Conservation (phyloP, 2,797 vertebrate genomes). For the Helostoma temminkii region DNA sequence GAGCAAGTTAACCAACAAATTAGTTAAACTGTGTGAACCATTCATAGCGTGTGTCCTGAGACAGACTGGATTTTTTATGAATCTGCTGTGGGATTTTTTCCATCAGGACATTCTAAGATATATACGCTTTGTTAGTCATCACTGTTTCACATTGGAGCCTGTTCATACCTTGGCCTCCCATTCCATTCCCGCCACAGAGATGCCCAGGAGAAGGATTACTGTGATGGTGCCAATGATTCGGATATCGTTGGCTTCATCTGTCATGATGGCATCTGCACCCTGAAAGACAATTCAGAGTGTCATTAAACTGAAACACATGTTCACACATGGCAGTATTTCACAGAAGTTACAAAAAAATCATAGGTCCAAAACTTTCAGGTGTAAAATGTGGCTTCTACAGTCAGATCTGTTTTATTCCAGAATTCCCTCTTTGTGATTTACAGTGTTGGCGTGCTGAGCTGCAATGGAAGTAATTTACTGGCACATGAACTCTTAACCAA, state of each 20-base stretch:
- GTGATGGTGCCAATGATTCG: constrained; percentile 96
- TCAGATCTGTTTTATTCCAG: no score
- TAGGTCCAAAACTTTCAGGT: no score
- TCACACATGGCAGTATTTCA: neutral
- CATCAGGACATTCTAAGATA: neutral
- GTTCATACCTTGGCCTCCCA: constrained; percentile 97
- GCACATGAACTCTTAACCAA: no score
- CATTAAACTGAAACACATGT: neutral
- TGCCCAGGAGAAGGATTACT: constrained; percentile 92
- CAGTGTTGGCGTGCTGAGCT: neutral
- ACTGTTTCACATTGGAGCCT: neutral
- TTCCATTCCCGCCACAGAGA: constrained; percentile 98
- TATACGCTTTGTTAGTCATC: neutral
- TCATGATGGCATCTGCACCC: constrained; percentile 87
- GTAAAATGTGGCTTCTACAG: no score
- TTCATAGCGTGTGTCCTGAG: neutral
- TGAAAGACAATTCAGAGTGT: constrained; percentile 51
- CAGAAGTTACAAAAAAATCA: no score
- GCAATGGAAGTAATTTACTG: neutral
- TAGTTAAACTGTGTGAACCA: neutral
- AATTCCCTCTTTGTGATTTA: neutral
- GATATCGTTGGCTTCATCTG: constrained; percentile 91
- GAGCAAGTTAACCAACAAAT: neutral
- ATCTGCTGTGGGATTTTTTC: no score
- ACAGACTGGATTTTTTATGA: neutral